Conservation (phyloP, 2,113 vertebrate species). For the Zonotrichia leucophrys region DNA sequence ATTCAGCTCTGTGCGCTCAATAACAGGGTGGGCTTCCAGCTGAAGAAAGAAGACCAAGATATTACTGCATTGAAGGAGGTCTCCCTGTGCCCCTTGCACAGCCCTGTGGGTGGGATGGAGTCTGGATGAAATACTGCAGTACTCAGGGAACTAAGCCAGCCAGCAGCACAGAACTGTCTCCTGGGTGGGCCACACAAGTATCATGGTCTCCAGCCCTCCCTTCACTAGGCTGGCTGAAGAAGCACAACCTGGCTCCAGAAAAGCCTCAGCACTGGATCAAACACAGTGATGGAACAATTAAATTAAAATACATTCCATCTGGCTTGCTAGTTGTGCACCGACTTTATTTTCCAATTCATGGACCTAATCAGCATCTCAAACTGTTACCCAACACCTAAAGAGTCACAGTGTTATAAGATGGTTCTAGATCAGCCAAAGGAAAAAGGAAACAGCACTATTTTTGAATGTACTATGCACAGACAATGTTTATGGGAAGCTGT, state of each 20-base stretch:
- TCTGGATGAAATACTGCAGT: neutral
- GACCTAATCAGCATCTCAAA: neutral
- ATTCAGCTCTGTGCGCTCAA: constrained; percentile 31
- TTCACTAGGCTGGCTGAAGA: neutral
- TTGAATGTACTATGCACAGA: too few relatives aligned
- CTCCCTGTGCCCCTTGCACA: neutral
- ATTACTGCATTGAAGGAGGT: neutral
- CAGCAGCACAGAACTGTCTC: neutral
- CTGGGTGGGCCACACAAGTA: neutral
- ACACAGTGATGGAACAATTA: neutral
- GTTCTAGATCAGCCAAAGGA: neutral
- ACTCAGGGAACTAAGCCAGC: neutral
- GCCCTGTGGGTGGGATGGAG: neutral
- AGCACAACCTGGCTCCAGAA: neutral
- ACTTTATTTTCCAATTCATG: neutral
- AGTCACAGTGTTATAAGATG: neutral
- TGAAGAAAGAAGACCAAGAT: neutral
- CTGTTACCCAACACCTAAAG: neutral
- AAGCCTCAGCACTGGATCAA: neutral
- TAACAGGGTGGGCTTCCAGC: neutral
- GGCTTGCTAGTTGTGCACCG: neutral
- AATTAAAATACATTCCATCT: neutral
- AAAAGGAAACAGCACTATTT: neutral
- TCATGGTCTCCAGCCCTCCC: neutral
- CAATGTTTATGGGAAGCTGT: neutral